Evolutionary conservation across 2,888 invertebrate species (phyloP), one percentile per base, ranked within the genome.

Genomic region (Mycalesis mineus): DNA sequence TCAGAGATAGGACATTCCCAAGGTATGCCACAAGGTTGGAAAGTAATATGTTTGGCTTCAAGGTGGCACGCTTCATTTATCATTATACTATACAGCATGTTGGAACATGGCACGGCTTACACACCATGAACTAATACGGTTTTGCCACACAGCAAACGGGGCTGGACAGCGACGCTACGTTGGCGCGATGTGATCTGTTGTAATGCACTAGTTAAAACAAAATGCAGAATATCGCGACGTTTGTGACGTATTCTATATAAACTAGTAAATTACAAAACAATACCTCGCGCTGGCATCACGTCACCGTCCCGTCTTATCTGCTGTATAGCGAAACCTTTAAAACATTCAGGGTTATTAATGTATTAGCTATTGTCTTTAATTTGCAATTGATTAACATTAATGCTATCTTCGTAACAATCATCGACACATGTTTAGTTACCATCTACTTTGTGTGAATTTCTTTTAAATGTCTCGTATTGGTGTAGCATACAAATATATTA

Each of bases 1-100:
- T 96, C 87, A 94, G 95, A 93, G 96, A 96, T 92, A 93, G 96
- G 95, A 96, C 96, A 71, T 96, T 96, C 88, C 95, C 96, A 93
- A 96, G 96, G 96, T 95, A 95, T 86, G 92, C 88, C 75, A 67
- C 66, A 73, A 67, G 68, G 66, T 72, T 75, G 75, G 71, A 73
- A 72, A 72, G 75, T 77, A 82, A 70, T 80, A 71, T 80, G 77
- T 80, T 80, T 82, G 64, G 87, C 86, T 87, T 86, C 77, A 63
- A 80, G 69, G 84, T 85, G 86, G 82, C 85, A 87, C 87, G 88
- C 88, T 87, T 84, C 68, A 74, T 65, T 67, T 66, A 65, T 11
- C 61, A 60, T 67, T 63, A 40, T 51, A 68, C 63, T 65, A 65
- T 69, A 73, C 82, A 36, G 88, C 88, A 88, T 88, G 88, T 69